These are phyloP conservation scores for Pangasius sanitwongsei DNA, from an alignment of 2,797 vertebrate genomes.

Conservation along the genomic window DNA sequence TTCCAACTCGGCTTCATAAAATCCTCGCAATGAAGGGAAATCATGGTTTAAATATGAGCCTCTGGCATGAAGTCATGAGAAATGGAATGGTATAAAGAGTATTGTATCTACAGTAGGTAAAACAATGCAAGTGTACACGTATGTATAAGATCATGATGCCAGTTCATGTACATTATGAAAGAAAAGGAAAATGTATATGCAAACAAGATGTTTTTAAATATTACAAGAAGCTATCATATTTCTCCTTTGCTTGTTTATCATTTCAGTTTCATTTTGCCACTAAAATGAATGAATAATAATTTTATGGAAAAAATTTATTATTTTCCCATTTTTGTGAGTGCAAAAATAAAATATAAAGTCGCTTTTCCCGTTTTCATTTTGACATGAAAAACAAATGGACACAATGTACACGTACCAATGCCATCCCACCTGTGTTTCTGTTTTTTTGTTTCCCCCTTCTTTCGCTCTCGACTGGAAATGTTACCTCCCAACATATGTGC, in stretches of 20 bases:
- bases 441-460: not conserved
- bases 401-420: not conserved
- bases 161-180: not conserved
- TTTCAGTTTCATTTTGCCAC: not conserved
- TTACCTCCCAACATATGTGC: conserved; percentile 58
- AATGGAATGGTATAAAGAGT: not conserved
- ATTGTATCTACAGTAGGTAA: not conserved
- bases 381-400: not conserved
- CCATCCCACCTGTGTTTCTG: not conserved
- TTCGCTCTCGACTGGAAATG: conserved; percentile 49
- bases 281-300: not conserved
- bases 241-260: not conserved
- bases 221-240: not conserved
- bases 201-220: not conserved
- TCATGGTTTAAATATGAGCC: not conserved
- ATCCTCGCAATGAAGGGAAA: not conserved
- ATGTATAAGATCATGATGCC: not conserved
- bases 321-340: not conserved
- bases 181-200: not conserved
- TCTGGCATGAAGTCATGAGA: not conserved
- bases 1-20: conserved; percentile 1
- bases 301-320: not conserved
- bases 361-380: not conserved
- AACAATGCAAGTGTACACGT: not conserved
- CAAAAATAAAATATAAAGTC: not conserved